Percentiles rank a stretch among this genome's conserved stretches.
phyloP scores from a whole-genome alignment of 2,888 invertebrate species.

The Phytoseiulus persimilis region DNA sequence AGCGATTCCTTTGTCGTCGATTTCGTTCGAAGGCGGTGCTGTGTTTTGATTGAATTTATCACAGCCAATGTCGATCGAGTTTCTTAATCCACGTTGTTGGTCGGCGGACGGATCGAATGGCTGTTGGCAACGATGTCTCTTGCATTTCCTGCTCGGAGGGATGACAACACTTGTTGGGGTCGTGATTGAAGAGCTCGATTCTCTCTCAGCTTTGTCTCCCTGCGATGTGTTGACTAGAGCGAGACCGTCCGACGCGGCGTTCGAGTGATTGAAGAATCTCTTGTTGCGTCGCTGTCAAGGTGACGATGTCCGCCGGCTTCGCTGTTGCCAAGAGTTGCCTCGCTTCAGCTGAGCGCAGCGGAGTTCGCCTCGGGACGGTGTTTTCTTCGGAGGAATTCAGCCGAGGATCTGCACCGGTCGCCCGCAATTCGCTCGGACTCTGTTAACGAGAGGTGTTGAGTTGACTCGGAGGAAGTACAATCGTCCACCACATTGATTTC shows the following conservation, averaged over 20 bases:
- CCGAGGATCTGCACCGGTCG: background rate
- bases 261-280: background rate
- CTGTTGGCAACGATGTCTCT: background rate
- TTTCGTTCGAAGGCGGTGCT: too few species aligned
- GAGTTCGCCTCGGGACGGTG: background rate
- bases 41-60: background rate
- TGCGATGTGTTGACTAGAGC: background rate
- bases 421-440: background rate
- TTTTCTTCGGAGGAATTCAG: background rate
- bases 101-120: background rate
- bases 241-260: background rate
- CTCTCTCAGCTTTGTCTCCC: background rate
- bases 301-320: background rate
- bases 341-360: background rate
- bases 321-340: background rate
- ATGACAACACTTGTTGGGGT: constrained; percentile 5
- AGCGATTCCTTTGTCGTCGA: too few species aligned
- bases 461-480: background rate
- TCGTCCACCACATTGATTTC: background rate
- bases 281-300: background rate
- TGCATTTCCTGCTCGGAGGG: background rate
- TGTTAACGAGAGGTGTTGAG: background rate
- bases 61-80: background rate
- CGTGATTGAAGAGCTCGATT: background rate
- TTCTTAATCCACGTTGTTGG: background rate